A percentile compares a stretch with the other conserved stretches of the same genome.
These are phyloP conservation scores for Epinephelus fuscoguttatus DNA, from an alignment of 2,113 vertebrate genomes.

Conservation along the genomic window DNA sequence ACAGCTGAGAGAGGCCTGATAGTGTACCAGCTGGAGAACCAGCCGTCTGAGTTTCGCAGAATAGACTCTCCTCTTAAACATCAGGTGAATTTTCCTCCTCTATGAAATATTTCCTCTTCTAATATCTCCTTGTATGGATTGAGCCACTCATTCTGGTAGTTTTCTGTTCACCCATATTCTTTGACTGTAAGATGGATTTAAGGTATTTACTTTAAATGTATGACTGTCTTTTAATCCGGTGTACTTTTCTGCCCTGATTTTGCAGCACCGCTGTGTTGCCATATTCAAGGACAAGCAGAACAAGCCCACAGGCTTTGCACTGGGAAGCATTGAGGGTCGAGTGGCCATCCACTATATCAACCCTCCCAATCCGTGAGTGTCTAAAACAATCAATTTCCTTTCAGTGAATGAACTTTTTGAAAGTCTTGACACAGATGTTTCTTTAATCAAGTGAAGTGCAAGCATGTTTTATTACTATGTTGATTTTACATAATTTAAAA, in stretches of 20 bases:
- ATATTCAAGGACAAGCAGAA: conserved; percentile 99
- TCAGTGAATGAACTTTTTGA: background rate
- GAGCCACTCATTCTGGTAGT: background rate
- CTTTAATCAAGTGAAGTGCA: background rate
- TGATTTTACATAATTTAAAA: background rate
- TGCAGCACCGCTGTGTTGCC: conserved; percentile 97
- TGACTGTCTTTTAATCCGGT: background rate
- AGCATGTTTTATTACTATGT: background rate
- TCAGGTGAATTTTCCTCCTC: conserved; percentile 85
- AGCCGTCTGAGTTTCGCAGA: conserved; percentile 96
- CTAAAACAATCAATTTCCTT: background rate
- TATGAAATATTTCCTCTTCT: background rate
- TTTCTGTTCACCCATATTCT: background rate
- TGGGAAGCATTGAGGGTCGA: conserved; percentile 98
- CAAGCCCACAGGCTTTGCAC: conserved; percentile 98
- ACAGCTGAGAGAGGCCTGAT: conserved; percentile 97
- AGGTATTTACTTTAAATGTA: background rate
- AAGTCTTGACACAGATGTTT: background rate
- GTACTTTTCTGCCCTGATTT: background rate
- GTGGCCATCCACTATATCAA: conserved; percentile 99
- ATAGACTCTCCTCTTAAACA: conserved; percentile 99
- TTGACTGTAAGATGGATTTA: background rate
- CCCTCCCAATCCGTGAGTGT: conserved; percentile 97
- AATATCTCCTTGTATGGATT: background rate
- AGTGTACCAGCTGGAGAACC: conserved; percentile 97